Evolutionary conservation across 2,888 invertebrate species (phyloP), one percentile per base, ranked within the genome.

Genomic region (Congeria kusceri): DNA sequence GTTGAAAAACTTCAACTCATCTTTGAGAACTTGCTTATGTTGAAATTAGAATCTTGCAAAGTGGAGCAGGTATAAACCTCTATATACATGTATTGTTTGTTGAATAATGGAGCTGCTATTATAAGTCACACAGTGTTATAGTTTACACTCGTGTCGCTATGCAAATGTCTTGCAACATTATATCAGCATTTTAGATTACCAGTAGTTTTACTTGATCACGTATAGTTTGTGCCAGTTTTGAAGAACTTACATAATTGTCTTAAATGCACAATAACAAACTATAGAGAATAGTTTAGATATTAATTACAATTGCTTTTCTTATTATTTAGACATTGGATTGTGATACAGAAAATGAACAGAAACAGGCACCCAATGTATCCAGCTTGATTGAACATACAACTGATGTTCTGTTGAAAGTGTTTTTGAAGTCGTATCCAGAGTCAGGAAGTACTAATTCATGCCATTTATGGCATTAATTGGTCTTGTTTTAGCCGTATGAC

Each of bases 321-420:
- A 7, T n/a, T n/a, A 7, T 32, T 32, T 9, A 32, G 32, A 32
- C 4, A 9, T 61, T 32, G 32, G 61, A 61, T 32, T 32, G 29
- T 61, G 27, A 39, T 39, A n/a, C 32, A n/a, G 9, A 27, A 32
- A 44, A 44, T 13, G 23, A 18, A n/a, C 28, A 32, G 23, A 32
- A 61, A 15, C 32, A 18, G 5, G 18, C 20, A 1, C 3, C 20
- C 23, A 61, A 32, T 13, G 61, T 44, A 2, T 39, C 20, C n/a
- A 39, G 20, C 18, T 32, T 39, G 61, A 61, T 27, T 25, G 27
- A 23, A 15, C 20, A 47, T 11, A 20, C 47, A 20, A 47, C 64
- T 20, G 64, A 64, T 23, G 27, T 47, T 11, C 64, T 64, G 20
- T 47, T n/a, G 7, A 66, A 66, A 20, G 20, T 53, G 25, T 66